phyloP scores from a whole-genome alignment of 2,113 vertebrate species.

The Ramphastos sulfuratus region DNA sequence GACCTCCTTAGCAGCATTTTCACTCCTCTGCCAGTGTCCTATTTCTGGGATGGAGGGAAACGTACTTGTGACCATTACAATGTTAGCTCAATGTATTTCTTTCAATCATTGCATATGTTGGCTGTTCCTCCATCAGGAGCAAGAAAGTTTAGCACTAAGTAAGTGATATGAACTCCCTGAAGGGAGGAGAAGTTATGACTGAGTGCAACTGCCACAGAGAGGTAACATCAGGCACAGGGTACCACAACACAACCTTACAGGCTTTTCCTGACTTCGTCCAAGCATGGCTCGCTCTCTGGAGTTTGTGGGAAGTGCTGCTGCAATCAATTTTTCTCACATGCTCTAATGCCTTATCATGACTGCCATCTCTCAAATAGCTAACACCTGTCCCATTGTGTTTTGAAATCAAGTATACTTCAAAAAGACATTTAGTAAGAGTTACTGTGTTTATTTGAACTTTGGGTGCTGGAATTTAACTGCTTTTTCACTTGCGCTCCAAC shows the following conservation, averaged over 20 bases:
- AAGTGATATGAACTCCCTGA: rapidly evolving
- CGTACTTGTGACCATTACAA: not conserved
- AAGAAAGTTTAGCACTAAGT: not conserved
- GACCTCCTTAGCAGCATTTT: not conserved
- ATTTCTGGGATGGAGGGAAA: not conserved
- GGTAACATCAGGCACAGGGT: not conserved
- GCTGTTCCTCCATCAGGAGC: not conserved
- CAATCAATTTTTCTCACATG: not conserved
- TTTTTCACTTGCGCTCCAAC: not conserved
- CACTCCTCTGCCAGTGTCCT: not conserved
- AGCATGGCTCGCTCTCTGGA: rapidly evolving
- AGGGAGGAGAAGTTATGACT: not conserved
- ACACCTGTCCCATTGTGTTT: not conserved
- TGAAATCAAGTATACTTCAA: not conserved
- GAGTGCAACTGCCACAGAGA: not conserved
- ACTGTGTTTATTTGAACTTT: not conserved
- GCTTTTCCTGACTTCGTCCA: not conserved
- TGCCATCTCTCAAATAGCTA: not conserved
- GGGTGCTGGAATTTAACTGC: not conserved
- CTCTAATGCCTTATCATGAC: not conserved
- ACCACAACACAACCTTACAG: not conserved
- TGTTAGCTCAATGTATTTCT: not conserved
- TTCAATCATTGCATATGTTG: not conserved
- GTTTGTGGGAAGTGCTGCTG: not conserved
- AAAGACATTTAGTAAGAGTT: not conserved